A percentile compares a stretch with the other conserved stretches of the same genome.
phyloP scores from a whole-genome alignment of 2,113 vertebrate genomes.

The Paradoxurus hermaphroditus region DNA sequence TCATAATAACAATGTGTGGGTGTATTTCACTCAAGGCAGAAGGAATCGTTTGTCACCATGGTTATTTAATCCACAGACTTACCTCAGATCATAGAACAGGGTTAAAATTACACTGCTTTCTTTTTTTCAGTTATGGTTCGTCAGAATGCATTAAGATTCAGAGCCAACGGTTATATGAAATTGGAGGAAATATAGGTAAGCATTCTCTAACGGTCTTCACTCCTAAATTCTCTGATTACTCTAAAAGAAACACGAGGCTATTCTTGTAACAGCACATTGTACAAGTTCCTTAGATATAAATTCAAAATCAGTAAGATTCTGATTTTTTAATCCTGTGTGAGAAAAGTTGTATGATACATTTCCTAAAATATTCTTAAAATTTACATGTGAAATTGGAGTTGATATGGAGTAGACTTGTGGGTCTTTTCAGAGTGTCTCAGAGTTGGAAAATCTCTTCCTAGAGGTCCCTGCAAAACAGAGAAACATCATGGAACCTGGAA shows the following conservation, averaged over 20 bases:
- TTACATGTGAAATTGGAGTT: background rate
- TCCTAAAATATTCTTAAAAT: background rate
- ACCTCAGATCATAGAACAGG: background rate
- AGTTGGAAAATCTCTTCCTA: background rate
- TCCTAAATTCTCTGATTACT: background rate
- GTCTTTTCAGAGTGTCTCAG: background rate
- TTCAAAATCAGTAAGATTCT: background rate
- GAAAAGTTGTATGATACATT: background rate
- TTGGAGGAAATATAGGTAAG: slow-evolving; percentile 94
- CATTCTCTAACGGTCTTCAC: background rate
- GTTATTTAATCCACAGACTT: background rate
- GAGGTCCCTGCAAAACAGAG: background rate
- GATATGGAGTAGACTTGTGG: background rate
- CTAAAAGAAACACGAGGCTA: background rate
- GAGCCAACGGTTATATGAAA: slow-evolving; percentile 89
- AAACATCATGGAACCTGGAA: background rate
- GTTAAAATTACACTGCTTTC: slow-evolving; percentile 47
- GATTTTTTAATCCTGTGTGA: background rate
- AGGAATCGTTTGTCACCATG: background rate
- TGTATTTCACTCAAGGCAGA: background rate
- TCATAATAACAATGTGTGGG: background rate
- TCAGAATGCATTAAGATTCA: slow-evolving; percentile 80
- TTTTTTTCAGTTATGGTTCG: slow-evolving; percentile 73
- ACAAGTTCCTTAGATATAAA: background rate
- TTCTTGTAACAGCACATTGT: background rate